Evolutionary conservation across 2,888 invertebrate genomes (phyloP).

Genomic region (Macrophya annulata): DNA sequence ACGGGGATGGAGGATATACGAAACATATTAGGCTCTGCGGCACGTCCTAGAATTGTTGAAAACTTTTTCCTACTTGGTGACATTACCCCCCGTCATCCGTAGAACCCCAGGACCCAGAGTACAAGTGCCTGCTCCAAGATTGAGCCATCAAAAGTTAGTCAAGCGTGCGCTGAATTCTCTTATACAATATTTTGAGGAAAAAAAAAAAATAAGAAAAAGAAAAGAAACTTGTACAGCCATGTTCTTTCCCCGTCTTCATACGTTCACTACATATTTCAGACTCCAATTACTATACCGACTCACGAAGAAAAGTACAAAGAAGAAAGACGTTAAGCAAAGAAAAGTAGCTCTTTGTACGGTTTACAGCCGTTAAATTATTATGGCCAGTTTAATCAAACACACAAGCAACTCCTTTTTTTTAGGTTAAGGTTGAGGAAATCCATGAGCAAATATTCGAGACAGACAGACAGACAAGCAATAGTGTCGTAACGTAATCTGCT

Average conservation of each 20-base stretch:
- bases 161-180: conserved; percentile 72
- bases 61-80: conserved; percentile 67
- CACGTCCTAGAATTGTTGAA: conserved; percentile 71
- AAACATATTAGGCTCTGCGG: conserved; percentile 74
- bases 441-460: background rate
- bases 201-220: too few relatives aligned
- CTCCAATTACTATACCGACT: conserved; percentile 1
- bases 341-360: background rate
- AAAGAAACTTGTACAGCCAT: conserved; percentile 1
- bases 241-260: background rate
- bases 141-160: conserved; percentile 74
- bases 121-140: conserved; percentile 69
- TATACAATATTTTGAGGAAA: conserved; percentile 23
- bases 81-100: conserved; percentile 55
- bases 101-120: conserved; percentile 56
- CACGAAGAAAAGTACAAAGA: background rate
- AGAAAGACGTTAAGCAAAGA: background rate
- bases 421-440: background rate
- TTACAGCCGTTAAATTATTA: background rate
- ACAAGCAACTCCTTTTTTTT: background rate
- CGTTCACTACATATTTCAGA: background rate
- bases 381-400: background rate
- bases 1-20: conserved; percentile 65
- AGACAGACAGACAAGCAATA: background rate
- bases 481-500: background rate